phyloP scores from a whole-genome alignment of 2,888 invertebrate genomes.

The Melanargia galathea region DNA sequence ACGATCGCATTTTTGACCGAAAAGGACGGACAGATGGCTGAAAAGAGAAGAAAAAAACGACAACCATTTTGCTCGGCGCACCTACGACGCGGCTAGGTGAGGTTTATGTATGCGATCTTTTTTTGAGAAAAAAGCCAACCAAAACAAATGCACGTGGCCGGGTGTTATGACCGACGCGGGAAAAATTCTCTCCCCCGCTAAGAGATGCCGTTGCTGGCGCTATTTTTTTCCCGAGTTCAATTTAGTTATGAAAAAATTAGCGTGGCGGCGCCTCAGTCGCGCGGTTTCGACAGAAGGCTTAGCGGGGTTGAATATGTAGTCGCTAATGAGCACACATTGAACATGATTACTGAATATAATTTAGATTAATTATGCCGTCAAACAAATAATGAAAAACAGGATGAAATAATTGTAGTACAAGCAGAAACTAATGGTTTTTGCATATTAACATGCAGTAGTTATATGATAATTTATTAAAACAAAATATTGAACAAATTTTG shows the following conservation, averaged over 20 bases:
- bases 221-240: conserved; percentile 61
- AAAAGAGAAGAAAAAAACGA: conserved; percentile 83
- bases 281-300: conserved; percentile 26
- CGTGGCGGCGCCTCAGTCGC: conserved; percentile 67
- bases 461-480: conserved; percentile 17
- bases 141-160: conserved; percentile 82
- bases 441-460: conserved; percentile 28
- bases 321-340: conserved; percentile 38
- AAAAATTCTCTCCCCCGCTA: conserved; percentile 73
- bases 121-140: conserved; percentile 78
- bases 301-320: conserved; percentile 24
- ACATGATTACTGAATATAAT: conserved; percentile 41
- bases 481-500: conserved; percentile 15
- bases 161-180: conserved; percentile 78
- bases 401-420: conserved; percentile 31
- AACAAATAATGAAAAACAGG: conserved; percentile 41
- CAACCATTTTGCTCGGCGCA: conserved; percentile 81
- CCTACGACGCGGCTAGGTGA: conserved; percentile 73
- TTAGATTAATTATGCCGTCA: conserved; percentile 43
- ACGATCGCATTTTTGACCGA: conserved; percentile 83
- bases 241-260: conserved; percentile 73
- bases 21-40: conserved; percentile 82
- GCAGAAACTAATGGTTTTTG: conserved; percentile 36
- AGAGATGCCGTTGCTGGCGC: conserved; percentile 78
- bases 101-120: conserved; percentile 78